Conservation (phyloP, 2,888 invertebrate genomes). For the Hyppa rectilinea region DNA sequence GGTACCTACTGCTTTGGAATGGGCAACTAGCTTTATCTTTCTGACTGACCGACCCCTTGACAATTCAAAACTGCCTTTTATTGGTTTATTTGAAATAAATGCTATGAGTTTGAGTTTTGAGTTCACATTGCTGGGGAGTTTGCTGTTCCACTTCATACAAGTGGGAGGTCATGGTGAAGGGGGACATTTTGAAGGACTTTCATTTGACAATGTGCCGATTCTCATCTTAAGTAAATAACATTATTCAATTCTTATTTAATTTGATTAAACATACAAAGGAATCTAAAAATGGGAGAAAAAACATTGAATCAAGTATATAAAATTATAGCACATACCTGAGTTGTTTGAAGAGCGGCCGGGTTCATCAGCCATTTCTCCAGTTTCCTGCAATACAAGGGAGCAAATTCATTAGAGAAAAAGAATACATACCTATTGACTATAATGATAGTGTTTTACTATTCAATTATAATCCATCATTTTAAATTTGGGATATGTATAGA, state of each 20-base stretch:
- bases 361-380: conserved; percentile 78
- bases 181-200: too few relatives aligned
- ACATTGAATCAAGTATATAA: too few relatives aligned
- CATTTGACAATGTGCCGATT: background rate
- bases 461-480: background rate
- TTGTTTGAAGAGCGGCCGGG: conserved; percentile 75
- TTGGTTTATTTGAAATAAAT: too few relatives aligned
- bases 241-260: background rate
- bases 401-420: background rate
- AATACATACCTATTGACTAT: background rate
- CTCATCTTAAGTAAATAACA: background rate
- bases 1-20: too few relatives aligned
- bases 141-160: too few relatives aligned
- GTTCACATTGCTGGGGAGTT: background rate
- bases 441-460: background rate
- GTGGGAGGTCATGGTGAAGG: too few relatives aligned
- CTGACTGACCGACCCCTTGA: too few relatives aligned
- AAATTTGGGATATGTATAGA: background rate
- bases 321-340: conserved; percentile 70
- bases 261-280: background rate
- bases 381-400: conserved; percentile 39
- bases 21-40: too few relatives aligned
- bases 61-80: too few relatives aligned
- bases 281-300: background rate
- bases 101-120: too few relatives aligned